A percentile compares a stretch with the other conserved stretches of the same genome.
phyloP scores from a whole-genome alignment of 2,797 vertebrate genomes.

The Syngnathus rostellatus region DNA sequence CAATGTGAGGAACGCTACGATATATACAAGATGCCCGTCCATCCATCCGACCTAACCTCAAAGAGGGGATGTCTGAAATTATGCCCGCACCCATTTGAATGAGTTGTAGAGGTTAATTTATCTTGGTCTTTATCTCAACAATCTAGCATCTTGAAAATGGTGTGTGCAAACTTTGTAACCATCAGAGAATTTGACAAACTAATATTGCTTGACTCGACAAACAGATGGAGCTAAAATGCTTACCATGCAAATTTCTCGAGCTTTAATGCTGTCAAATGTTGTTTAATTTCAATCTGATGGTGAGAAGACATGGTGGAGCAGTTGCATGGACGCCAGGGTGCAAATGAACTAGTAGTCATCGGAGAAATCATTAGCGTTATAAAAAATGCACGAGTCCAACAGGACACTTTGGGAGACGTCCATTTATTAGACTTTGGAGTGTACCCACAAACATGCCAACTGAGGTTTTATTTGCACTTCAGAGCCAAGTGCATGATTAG shows the following conservation, averaged over 20 bases:
- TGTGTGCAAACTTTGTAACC: no score
- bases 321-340: constrained; percentile 23
- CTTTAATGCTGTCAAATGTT: constrained; percentile 24
- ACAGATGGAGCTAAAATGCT: background rate
- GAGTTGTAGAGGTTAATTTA: no score
- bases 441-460: constrained; percentile 16
- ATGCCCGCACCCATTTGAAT: no score
- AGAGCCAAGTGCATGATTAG: constrained; percentile 22
- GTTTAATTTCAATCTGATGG: constrained; percentile 45
- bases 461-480: constrained; percentile 15
- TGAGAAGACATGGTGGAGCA: constrained; percentile 34
- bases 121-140: no score
- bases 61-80: no score
- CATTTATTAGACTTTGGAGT: constrained; percentile 13
- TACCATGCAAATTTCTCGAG: background rate
- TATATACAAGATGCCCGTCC: no score
- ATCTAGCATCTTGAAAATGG: no score
- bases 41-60: no score
- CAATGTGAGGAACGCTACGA: no score
- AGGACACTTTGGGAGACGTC: constrained; percentile 10
- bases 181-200: no score
- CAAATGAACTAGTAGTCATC: constrained; percentile 26
- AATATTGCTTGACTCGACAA: background rate
- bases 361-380: constrained; percentile 36
- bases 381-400: constrained; percentile 21